These are phyloP conservation scores for Spea hammondii DNA, from an alignment of 2,797 vertebrate species.

Conservation along the genomic window DNA sequence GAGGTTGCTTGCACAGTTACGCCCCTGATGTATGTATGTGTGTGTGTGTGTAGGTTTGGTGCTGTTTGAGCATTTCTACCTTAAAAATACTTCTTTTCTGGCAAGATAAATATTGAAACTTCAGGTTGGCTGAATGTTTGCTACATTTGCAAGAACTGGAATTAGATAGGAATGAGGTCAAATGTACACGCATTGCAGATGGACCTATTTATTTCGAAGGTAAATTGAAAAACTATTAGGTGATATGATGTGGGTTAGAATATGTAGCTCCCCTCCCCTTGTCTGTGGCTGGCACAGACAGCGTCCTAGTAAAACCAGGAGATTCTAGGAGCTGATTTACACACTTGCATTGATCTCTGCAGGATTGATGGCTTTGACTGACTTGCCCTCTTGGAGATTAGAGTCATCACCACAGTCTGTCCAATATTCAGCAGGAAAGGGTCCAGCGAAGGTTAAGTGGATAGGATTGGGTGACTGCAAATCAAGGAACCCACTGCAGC, in stretches of 20 bases:
- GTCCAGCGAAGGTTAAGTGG: conserved; percentile 68
- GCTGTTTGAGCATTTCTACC: not conserved
- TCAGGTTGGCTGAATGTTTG: conserved; percentile 8
- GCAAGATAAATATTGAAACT: not conserved
- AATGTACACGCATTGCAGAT: conserved; percentile 4
- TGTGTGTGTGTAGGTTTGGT: not conserved
- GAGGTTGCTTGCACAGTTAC: too few species aligned
- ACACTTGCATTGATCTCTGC: conserved; percentile 59
- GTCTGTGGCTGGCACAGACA: conserved; percentile 61
- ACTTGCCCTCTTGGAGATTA: conserved; percentile 65
- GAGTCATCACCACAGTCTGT: conserved; percentile 55
- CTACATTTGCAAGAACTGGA: not conserved
- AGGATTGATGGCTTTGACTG: conserved; percentile 57
- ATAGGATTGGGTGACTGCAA: conserved; percentile 60
- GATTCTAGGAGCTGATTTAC: conserved; percentile 64
- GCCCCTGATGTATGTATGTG: not conserved
- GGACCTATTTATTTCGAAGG: conserved; percentile 21
- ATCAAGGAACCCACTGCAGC: conserved; percentile 64
- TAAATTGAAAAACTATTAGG: conserved; percentile 30
- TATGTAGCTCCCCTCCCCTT: conserved; percentile 11
- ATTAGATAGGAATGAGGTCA: conserved; percentile 19
- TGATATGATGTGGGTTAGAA: conserved; percentile 23
- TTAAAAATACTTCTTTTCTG: not conserved
- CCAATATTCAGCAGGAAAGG: conserved; percentile 61
- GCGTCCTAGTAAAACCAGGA: conserved; percentile 61